Percentiles rank a stretch among this genome's conserved stretches.
phyloP scores from a whole-genome alignment of 2,113 vertebrate genomes.

The Phalacrocorax pelagicus region DNA sequence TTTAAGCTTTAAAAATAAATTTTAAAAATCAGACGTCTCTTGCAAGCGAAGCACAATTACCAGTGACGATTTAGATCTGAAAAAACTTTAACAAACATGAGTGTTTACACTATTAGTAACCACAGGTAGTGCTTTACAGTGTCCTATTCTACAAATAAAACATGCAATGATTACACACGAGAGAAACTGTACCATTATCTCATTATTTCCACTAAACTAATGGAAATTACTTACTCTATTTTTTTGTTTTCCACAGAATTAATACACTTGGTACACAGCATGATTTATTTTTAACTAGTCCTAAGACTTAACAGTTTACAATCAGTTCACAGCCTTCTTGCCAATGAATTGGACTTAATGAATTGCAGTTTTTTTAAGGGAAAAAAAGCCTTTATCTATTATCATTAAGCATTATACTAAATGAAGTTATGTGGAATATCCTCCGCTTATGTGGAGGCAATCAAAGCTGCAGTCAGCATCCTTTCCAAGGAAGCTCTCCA shows the following conservation, averaged over 20 bases:
- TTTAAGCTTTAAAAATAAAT: neutral
- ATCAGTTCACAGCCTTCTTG: neutral
- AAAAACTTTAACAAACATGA: neutral
- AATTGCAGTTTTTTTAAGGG: neutral
- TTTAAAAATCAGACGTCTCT: neutral
- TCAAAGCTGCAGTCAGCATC: neutral
- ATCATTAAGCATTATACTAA: neutral
- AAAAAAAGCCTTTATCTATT: neutral
- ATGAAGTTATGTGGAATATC: neutral
- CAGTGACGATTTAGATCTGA: neutral
- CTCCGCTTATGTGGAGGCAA: neutral
- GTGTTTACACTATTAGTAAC: neutral
- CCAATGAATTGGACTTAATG: neutral
- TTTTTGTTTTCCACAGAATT: neutral
- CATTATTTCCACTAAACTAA: constrained; percentile 35
- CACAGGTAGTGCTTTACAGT: neutral
- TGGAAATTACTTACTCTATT: neutral
- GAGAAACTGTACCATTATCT: constrained; percentile 1
- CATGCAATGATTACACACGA: neutral
- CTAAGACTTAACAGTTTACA: neutral
- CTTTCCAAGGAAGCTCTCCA: neutral
- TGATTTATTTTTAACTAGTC: constrained; percentile 2
- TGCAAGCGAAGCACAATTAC: neutral
- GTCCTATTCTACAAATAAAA: constrained; percentile 11
- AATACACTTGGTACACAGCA: neutral